Base-by-base conservation (phyloP, 2,888 invertebrate species). In the Calameuta filiformis region DNA sequence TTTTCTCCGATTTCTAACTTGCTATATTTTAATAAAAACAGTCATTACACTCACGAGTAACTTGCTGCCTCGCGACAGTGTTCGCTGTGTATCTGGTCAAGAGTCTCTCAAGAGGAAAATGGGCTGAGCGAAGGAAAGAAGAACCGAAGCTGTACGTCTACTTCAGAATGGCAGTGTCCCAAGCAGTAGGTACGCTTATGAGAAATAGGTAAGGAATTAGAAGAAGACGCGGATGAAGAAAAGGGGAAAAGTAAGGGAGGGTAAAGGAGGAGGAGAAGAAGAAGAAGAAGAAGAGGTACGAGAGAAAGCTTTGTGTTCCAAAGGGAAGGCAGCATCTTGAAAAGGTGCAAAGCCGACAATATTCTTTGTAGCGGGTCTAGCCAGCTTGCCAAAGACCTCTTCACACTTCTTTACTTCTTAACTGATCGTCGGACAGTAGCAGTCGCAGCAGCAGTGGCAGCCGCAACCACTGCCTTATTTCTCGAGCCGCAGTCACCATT, bases 281-380 rank as follows among this genome's bases (percentile, higher is more conserved):
- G 35, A 78, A 71, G 69, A 82, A 77, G 37, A 78, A 71, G 68
- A 79, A 75, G 78, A 77, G 76, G 73, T 9, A 56, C 23, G 40
- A 78, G 81, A 79, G 77, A 74, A 71, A 71, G 71, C 34, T 31
- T 71, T 34, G 71, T 34, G 12, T 69, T 77, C 69, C 68, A 79
- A 83, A 79, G 85, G 85, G 84, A 87, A 86, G 88, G 89, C 88
- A 89, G 85, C 88, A 86, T 90, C 89, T 91, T 89, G 89, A 89
- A 89, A 90, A 90, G 89, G 90, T 90, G 91, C 90, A 91, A 91
- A 90, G 91, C 90, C 89, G 90, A 90, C 90, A 91, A 89, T 90
- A 90, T 90, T 91, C 90, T 91, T 91, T 91, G 90, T 89, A 87
- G 86, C 88, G 85, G 85, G 87, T 80, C 84, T 85, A 88, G 86